Conservation (phyloP, 2,797 vertebrate genomes). For the Phataginus tricuspis region DNA sequence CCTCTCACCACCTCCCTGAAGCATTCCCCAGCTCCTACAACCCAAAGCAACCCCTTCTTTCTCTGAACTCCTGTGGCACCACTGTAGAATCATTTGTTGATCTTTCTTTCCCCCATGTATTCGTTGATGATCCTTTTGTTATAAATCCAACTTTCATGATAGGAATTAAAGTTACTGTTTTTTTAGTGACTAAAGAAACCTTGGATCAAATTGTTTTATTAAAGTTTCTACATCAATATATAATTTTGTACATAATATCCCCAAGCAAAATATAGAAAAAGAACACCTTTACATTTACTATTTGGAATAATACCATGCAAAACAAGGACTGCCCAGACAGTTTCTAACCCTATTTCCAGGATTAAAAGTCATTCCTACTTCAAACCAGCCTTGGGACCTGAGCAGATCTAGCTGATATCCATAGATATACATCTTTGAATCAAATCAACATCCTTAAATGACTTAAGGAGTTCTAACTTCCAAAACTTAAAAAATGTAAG, state of each 20-base stretch:
- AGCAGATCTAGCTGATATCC: background rate
- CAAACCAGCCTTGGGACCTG: background rate
- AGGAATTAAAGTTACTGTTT: slow-evolving; percentile 25
- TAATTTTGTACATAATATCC: background rate
- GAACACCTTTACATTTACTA: background rate
- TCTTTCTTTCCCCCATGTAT: background rate
- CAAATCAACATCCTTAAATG: background rate
- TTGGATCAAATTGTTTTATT: background rate
- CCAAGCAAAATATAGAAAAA: slow-evolving; percentile 23
- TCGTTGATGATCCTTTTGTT: background rate
- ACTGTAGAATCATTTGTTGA: background rate
- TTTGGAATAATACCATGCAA: slow-evolving; percentile 27
- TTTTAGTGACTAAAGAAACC: slow-evolving; percentile 33
- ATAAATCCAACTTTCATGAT: slow-evolving; percentile 11
- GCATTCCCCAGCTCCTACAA: background rate
- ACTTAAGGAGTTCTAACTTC: background rate
- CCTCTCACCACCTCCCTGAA: background rate
- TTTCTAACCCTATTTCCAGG: background rate
- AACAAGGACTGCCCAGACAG: background rate
- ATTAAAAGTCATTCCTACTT: background rate
- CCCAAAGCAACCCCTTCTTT: background rate
- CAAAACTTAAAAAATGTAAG: slow-evolving; percentile 1
- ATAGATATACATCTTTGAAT: background rate
- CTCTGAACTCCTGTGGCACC: background rate
- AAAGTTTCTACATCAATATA: background rate